Evolutionary conservation across 2,113 vertebrate genomes (phyloP).

Genomic region (Scophthalmus maximus): DNA sequence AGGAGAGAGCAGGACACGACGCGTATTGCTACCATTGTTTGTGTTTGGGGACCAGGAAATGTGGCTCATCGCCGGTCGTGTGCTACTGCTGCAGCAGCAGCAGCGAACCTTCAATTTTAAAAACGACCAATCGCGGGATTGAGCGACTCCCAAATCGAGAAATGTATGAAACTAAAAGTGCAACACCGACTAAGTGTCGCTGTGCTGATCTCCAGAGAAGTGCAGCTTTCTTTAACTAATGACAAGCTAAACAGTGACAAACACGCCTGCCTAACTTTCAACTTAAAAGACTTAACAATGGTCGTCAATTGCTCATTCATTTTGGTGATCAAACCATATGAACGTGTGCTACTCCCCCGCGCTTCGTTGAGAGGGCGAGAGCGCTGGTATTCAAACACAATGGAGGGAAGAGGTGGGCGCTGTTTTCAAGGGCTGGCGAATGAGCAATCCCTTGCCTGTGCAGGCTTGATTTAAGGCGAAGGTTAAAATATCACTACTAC

Average conservation of each 20-base stretch:
- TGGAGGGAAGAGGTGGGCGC: slow-evolving; percentile 20
- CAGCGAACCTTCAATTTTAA: neutral
- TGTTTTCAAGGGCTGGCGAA: slow-evolving; percentile 53
- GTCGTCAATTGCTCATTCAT: slow-evolving; percentile 9
- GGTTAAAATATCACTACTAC: slow-evolving; percentile 61
- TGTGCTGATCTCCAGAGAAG: neutral
- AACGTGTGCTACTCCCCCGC: neutral
- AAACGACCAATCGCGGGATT: slow-evolving; percentile 10
- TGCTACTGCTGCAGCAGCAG: slow-evolving; percentile 9
- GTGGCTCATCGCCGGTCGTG: neutral
- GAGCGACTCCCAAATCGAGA: neutral
- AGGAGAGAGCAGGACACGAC: neutral
- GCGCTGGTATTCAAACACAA: slow-evolving; percentile 5
- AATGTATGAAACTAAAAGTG: neutral
- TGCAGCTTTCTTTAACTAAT: slow-evolving; percentile 10
- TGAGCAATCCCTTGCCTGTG: slow-evolving; percentile 70
- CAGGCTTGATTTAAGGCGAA: slow-evolving; percentile 79
- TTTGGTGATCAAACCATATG: slow-evolving; percentile 22
- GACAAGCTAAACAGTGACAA: neutral
- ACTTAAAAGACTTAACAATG: neutral
- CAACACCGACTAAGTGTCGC: neutral
- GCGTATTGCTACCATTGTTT: slow-evolving; percentile 36
- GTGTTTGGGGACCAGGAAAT: slow-evolving; percentile 11
- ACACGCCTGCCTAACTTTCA: neutral
- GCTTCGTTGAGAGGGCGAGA: neutral